phyloP scores from a whole-genome alignment of 2,113 vertebrate species.

The Proterorhinus semilunaris region DNA sequence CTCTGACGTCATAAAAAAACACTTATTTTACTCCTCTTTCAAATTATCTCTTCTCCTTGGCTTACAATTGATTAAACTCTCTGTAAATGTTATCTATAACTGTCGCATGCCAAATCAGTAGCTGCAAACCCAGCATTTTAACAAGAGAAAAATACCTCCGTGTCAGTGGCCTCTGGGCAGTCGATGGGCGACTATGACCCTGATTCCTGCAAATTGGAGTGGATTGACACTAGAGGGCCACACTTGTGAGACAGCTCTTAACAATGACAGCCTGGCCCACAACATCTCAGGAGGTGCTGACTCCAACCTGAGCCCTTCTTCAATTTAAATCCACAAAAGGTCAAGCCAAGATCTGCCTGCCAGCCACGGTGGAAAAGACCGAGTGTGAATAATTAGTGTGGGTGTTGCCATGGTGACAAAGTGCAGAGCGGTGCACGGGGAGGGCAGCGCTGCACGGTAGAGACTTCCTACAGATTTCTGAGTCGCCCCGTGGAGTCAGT shows the following conservation, averaged over 20 bases:
- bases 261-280: slow-evolving; percentile 20
- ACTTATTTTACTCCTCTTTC: too few species aligned
- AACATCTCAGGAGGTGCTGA: slow-evolving; percentile 31
- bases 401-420: slow-evolving; percentile 77
- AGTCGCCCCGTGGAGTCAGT: slow-evolving; percentile 40
- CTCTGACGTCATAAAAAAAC: too few species aligned
- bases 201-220: slow-evolving; percentile 37
- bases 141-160: not conserved
- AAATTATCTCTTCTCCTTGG: too few species aligned
- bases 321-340: slow-evolving; percentile 74
- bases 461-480: slow-evolving; percentile 66
- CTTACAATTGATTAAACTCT: too few species aligned
- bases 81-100: too few species aligned
- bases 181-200: not conserved
- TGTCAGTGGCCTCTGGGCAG: not conserved
- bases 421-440: slow-evolving; percentile 55
- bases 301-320: slow-evolving; percentile 63
- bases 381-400: slow-evolving; percentile 77
- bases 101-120: not conserved
- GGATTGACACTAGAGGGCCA: slow-evolving; percentile 23
- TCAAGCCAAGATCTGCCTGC: slow-evolving; percentile 74
- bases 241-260: slow-evolving; percentile 15
- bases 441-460: slow-evolving; percentile 40
- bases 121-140: not conserved
- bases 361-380: slow-evolving; percentile 37